phyloP scores from a whole-genome alignment of 2,113 vertebrate species.

The Varanus salvator region DNA sequence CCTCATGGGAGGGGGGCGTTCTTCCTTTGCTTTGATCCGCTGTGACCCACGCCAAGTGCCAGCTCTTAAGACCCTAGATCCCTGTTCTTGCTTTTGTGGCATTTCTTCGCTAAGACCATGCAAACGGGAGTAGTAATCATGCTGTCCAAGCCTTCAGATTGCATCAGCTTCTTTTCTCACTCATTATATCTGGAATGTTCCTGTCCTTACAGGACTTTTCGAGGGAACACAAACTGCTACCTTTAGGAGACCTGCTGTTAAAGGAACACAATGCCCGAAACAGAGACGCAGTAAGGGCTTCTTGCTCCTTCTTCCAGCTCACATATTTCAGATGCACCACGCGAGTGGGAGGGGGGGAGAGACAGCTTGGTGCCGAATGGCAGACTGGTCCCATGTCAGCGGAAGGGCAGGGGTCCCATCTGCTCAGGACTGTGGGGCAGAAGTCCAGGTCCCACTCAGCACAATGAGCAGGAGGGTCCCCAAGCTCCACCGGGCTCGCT shows the following conservation, averaged over 20 bases:
- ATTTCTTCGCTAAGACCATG: background rate
- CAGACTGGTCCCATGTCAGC: background rate
- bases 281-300: background rate
- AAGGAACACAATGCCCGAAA: background rate
- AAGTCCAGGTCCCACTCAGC: background rate
- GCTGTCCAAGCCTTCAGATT: background rate
- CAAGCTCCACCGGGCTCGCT: background rate
- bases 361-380: background rate
- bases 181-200: background rate
- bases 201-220: background rate
- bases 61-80: background rate
- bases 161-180: background rate
- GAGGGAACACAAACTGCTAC: background rate
- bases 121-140: background rate
- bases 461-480: background rate
- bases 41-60: rapidly evolving
- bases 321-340: background rate
- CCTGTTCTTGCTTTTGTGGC: background rate
- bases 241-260: background rate
- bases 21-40: rapidly evolving
- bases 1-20: background rate
- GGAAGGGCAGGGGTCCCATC: background rate
- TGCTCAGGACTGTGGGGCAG: background rate
- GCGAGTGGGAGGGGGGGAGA: too few relatives aligned
- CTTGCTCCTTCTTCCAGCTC: background rate